phyloP scores from a whole-genome alignment of 2,113 vertebrate genomes.

The Romanogobio albipinnatus region DNA sequence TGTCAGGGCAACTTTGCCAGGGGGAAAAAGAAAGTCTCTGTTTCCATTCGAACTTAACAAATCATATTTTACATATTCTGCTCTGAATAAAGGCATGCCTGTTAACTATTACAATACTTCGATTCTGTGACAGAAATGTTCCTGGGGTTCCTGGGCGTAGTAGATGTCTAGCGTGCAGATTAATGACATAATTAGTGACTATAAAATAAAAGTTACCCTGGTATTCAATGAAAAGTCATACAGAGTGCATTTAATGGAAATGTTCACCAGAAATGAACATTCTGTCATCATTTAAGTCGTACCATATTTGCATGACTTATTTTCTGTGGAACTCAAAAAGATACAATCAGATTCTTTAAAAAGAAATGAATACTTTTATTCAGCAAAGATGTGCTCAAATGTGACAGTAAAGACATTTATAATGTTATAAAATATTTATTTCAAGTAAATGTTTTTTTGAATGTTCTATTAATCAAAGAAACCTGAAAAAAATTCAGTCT shows the following conservation, averaged over 20 bases:
- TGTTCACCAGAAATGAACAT: neutral
- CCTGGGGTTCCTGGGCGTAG: neutral
- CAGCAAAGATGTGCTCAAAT: neutral
- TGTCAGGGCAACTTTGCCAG: conserved; percentile 33
- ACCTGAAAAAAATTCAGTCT: too few species aligned
- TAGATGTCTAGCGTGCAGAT: neutral
- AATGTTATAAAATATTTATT: neutral
- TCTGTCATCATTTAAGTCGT: neutral
- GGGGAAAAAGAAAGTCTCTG: conserved; percentile 6
- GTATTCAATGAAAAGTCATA: neutral
- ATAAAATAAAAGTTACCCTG: neutral
- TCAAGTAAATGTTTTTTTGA: neutral
- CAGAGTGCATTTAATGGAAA: neutral
- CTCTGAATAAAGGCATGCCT: neutral
- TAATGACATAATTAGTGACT: neutral
- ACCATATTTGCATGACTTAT: neutral
- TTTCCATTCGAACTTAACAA: conserved; percentile 10
- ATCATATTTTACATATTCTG: conserved; percentile 12
- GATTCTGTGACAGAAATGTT: neutral
- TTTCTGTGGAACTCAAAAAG: neutral
- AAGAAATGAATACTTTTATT: neutral
- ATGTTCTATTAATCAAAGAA: neutral
- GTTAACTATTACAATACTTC: neutral
- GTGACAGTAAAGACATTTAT: neutral
- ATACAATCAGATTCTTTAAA: neutral